Percentiles rank a stretch among this genome's conserved stretches.
phyloP scores from a whole-genome alignment of 2,888 invertebrate genomes.

The Drosophila ochracea region DNA sequence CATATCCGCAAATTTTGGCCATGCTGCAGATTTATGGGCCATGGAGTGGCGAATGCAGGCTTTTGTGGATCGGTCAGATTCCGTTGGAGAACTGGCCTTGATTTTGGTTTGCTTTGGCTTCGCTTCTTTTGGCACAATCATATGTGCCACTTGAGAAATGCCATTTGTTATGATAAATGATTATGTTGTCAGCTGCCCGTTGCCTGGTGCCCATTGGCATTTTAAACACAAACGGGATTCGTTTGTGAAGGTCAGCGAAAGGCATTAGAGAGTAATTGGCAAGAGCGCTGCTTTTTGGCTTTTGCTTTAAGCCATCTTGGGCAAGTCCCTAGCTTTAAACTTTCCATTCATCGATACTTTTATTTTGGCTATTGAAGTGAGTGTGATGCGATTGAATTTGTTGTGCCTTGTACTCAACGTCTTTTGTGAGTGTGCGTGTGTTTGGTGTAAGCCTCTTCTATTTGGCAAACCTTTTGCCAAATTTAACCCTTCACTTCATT shows the following conservation, averaged over 20 bases:
- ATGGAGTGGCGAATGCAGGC: conserved; percentile 33
- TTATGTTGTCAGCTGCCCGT: conserved; percentile 59
- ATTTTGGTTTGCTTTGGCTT: conserved; percentile 29
- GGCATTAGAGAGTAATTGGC: conserved; percentile 59
- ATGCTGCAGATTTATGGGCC: conserved; percentile 70
- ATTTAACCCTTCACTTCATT: conserved; percentile 79
- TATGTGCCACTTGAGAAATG: conserved; percentile 75
- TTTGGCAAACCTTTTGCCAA: conserved; percentile 53
- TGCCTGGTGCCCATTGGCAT: conserved; percentile 28
- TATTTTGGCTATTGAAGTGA: conserved; percentile 43
- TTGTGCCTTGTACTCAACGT: conserved; percentile 43
- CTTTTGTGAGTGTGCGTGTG: conserved; percentile 47
- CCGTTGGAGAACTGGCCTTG: conserved; percentile 33
- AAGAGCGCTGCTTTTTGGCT: conserved; percentile 11
- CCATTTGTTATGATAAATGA: conserved; percentile 79
- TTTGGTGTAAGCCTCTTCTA: conserved; percentile 51
- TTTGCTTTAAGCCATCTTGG: conserved; percentile 41
- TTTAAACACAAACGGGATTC: conserved; percentile 25
- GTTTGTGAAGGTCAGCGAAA: conserved; percentile 68
- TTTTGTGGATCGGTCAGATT: conserved; percentile 25
- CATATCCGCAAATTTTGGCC: conserved; percentile 70
- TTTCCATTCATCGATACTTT: conserved; percentile 36
- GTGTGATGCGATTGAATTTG: conserved; percentile 46
- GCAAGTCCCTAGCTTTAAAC: conserved; percentile 27
- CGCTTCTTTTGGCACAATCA: conserved; percentile 61